phyloP scores from a whole-genome alignment of 2,797 vertebrate genomes.

The Acanthurus leucopareius region DNA sequence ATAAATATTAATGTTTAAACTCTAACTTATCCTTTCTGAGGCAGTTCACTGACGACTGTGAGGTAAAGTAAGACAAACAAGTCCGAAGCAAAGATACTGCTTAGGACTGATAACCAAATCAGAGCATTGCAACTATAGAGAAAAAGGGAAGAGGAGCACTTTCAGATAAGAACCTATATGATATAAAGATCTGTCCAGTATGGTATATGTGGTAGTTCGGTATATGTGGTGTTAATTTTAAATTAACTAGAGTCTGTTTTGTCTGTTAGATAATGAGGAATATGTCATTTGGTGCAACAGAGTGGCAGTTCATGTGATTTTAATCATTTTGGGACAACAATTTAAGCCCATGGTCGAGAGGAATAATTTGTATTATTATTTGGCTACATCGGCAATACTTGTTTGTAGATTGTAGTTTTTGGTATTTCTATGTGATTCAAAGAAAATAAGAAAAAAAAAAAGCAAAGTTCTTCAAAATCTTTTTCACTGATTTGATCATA shows the following conservation, averaged over 20 bases:
- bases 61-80: conserved; percentile 1
- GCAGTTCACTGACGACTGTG: background rate
- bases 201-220: background rate
- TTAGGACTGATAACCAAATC: conserved; percentile 7
- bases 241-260: background rate
- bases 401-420: background rate
- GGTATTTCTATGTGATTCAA: background rate
- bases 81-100: background rate
- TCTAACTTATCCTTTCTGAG: conserved; percentile 7
- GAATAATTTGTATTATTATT: background rate
- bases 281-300: background rate
- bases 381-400: background rate
- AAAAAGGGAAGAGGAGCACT: conserved; percentile 1
- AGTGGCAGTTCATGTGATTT: background rate
- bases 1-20: conserved; percentile 21
- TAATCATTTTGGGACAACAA: background rate
- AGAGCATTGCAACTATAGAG: background rate
- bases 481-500: background rate
- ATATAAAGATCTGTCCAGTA: no score
- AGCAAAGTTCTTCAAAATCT: no score
- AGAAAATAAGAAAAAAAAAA: background rate
- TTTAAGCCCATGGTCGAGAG: no score
- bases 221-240: background rate
- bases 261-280: background rate
- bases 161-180: conserved; percentile 42